Evolutionary conservation across 2,888 invertebrate genomes (phyloP).

Genomic region (Lasioglossum marginatum): DNA sequence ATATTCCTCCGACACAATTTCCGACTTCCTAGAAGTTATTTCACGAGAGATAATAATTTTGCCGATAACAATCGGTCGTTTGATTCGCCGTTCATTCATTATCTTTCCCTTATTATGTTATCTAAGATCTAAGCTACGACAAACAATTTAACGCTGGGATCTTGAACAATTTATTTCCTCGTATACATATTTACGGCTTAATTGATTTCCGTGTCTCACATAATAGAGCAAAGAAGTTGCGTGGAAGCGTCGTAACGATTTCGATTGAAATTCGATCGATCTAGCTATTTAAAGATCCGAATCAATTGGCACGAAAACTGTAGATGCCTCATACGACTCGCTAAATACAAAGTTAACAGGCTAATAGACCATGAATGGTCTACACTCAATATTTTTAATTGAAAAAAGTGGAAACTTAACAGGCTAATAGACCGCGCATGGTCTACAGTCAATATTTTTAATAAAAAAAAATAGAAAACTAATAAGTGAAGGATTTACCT

Average conservation of each 20-base stretch:
- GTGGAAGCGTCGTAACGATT: neutral
- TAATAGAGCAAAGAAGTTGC: neutral
- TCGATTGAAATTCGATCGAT: neutral
- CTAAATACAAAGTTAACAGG: no score
- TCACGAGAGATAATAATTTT: neutral
- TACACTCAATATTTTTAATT: no score
- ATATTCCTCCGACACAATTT: neutral
- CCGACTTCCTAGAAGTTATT: neutral
- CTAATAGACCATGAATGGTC: no score
- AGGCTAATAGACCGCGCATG: no score
- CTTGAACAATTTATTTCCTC: neutral
- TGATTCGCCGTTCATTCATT: neutral
- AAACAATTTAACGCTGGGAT: neutral
- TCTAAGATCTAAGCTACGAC: neutral
- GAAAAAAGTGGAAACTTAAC: no score
- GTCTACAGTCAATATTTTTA: no score
- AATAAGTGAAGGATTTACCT: neutral
- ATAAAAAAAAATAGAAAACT: neutral
- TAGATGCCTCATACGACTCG: neutral
- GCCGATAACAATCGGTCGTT: neutral
- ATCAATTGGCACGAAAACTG: neutral
- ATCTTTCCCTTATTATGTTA: neutral
- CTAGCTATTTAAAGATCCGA: neutral
- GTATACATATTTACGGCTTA: no score
- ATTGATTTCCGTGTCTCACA: no score